A percentile compares a stretch with the other conserved stretches of the same genome.
These are phyloP conservation scores for Gopherus flavomarginatus DNA, from an alignment of 2,113 vertebrate species.

Conservation along the genomic window DNA sequence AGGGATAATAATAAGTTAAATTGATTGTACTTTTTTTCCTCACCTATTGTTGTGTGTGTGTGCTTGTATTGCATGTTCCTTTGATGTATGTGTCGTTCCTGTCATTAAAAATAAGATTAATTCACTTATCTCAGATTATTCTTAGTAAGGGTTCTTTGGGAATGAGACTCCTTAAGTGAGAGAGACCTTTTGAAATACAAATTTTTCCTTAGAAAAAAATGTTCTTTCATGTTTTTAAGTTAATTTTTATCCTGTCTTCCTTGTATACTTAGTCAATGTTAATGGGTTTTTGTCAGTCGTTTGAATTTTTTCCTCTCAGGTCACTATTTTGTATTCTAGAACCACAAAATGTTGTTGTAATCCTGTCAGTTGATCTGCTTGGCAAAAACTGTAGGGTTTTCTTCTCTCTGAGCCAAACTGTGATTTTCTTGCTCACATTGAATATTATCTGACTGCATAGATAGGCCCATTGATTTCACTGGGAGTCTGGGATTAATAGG, in stretches of 20 bases:
- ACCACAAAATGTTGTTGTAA: background rate
- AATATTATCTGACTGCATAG: background rate
- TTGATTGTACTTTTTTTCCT: background rate
- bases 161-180: background rate
- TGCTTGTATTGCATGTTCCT: background rate
- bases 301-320: background rate
- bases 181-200: background rate
- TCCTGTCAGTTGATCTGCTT: background rate
- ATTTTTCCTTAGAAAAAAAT: background rate
- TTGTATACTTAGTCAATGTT: background rate
- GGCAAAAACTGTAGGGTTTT: background rate
- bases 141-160: background rate
- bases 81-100: background rate
- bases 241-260: background rate
- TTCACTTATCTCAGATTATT: background rate
- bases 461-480: background rate
- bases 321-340: background rate
- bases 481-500: background rate
- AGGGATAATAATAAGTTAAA: background rate
- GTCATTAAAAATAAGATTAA: background rate
- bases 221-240: background rate
- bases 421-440: background rate
- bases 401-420: background rate
- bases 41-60: background rate
- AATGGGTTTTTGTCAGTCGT: background rate